Percentiles rank a stretch among this genome's conserved stretches.
Conservation (phyloP, 2,888 invertebrate species). For the Clostera curtula region DNA sequence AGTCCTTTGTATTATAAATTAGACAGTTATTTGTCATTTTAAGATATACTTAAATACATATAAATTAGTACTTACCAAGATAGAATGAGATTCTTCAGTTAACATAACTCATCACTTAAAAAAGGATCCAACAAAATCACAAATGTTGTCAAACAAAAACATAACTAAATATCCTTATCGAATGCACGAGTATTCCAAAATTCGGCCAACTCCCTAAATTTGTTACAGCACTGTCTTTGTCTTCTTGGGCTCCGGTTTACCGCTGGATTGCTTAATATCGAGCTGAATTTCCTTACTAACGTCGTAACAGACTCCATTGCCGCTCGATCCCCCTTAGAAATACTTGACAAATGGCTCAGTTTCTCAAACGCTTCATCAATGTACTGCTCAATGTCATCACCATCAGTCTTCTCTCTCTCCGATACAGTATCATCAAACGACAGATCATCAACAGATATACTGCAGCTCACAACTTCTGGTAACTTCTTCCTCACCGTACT, state of each 20-base stretch:
- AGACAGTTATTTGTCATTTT: too few species aligned
- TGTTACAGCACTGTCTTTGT: conserved; percentile 41
- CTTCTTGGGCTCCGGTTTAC: conserved; percentile 40
- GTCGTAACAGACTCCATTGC: conserved; percentile 50
- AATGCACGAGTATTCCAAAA: conserved; percentile 47
- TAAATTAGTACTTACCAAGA: too few species aligned
- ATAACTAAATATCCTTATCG: conserved; percentile 13
- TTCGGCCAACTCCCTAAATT: conserved; percentile 52
- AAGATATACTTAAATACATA: too few species aligned
- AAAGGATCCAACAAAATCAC: too few species aligned
- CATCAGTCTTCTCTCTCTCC: conserved; percentile 27
- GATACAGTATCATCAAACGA: conserved; percentile 54
- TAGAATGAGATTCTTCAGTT: too few species aligned
- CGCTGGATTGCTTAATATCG: conserved; percentile 37
- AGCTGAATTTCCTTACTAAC: conserved; percentile 51
- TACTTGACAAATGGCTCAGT: conserved; percentile 33
- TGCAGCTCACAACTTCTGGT: conserved; percentile 50
- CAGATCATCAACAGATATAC: conserved; percentile 44
- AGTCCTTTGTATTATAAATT: too few species aligned
- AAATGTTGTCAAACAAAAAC: too few species aligned
- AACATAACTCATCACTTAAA: too few species aligned
- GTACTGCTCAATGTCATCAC: conserved; percentile 44
- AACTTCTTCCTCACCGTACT: conserved; percentile 37
- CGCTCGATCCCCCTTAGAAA: conserved; percentile 28
- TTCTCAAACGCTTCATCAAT: conserved; percentile 59